These are phyloP conservation scores for Abscondita cerata DNA, from an alignment of 2,888 invertebrate species.

Conservation along the genomic window DNA sequence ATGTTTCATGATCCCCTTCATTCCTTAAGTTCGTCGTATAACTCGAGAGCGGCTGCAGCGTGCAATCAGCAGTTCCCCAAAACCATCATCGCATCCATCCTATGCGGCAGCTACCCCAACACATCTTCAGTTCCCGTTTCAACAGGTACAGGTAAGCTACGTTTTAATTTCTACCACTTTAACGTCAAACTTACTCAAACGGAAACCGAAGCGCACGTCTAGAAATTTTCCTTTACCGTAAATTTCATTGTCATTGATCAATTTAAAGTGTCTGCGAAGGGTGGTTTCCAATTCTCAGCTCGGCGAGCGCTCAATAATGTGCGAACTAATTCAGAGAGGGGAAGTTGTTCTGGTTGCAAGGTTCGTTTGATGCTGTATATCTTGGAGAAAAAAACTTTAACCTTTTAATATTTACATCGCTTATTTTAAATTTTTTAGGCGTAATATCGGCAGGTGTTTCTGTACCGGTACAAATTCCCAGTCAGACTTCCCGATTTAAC, in stretches of 20 bases:
- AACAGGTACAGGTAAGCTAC: constrained; percentile 58
- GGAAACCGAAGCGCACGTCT: constrained; percentile 25
- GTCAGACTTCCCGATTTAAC: constrained; percentile 81
- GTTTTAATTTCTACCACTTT: constrained; percentile 23
- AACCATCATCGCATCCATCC: constrained; percentile 71
- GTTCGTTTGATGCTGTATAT: constrained; percentile 58
- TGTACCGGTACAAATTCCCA: constrained; percentile 91
- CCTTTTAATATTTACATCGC: constrained; percentile 42
- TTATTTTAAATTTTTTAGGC: constrained; percentile 64
- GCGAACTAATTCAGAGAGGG: constrained; percentile 65
- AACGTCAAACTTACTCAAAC: constrained; percentile 13
- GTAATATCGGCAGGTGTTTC: constrained; percentile 93
- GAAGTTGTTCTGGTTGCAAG: constrained; percentile 59
- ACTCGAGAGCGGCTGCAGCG: constrained; percentile 70
- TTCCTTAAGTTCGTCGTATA: constrained; percentile 74
- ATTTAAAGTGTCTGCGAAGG: constrained; percentile 56
- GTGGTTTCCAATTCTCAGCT: constrained; percentile 65
- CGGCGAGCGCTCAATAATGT: constrained; percentile 69
- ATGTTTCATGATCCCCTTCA: constrained; percentile 89
- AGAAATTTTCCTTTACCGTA: constrained; percentile 41
- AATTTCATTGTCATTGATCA: constrained; percentile 58
- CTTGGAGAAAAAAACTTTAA: constrained; percentile 53
- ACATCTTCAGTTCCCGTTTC: constrained; percentile 56
- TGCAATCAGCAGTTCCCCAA: constrained; percentile 84
- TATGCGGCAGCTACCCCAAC: constrained; percentile 67